Evolutionary conservation across 2,888 invertebrate species (phyloP).

Genomic region (Deilephila porcellus): DNA sequence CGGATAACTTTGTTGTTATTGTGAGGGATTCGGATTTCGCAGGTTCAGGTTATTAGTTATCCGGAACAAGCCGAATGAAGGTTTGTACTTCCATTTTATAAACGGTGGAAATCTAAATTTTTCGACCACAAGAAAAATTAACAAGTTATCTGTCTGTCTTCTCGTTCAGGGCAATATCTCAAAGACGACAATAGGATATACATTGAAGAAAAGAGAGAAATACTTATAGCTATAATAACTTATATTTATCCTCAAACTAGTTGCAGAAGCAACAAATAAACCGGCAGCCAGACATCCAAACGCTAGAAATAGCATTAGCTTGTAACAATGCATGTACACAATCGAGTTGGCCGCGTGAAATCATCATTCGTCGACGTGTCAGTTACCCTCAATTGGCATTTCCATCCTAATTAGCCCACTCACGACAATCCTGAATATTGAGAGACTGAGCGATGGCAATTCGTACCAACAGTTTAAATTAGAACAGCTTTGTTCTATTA

Average conservation of each 20-base stretch:
- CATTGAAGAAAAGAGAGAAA: too few species aligned
- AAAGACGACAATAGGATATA: too few species aligned
- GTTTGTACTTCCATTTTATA: too few species aligned
- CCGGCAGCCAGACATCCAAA: neutral
- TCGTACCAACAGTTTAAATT: slow-evolving; percentile 33
- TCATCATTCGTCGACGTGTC: slow-evolving; percentile 58
- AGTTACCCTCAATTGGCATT: slow-evolving; percentile 50
- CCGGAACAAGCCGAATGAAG: too few species aligned
- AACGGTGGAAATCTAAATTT: too few species aligned
- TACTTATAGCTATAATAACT: too few species aligned
- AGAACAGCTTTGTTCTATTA: slow-evolving; percentile 26
- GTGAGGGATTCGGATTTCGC: too few species aligned
- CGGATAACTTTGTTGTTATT: too few species aligned
- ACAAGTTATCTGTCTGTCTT: too few species aligned
- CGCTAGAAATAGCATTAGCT: neutral
- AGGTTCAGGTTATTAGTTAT: too few species aligned
- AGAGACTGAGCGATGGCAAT: slow-evolving; percentile 45
- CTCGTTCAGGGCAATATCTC: too few species aligned
- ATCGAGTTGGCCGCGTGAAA: slow-evolving; percentile 41
- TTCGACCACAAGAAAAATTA: too few species aligned
- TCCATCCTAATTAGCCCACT: slow-evolving; percentile 55
- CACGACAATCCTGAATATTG: slow-evolving; percentile 50
- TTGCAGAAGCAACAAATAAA: neutral
- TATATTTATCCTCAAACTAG: neutral
- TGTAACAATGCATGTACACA: neutral